Conservation (phyloP, 2,797 vertebrate genomes). For the Rachycentron canadum region DNA sequence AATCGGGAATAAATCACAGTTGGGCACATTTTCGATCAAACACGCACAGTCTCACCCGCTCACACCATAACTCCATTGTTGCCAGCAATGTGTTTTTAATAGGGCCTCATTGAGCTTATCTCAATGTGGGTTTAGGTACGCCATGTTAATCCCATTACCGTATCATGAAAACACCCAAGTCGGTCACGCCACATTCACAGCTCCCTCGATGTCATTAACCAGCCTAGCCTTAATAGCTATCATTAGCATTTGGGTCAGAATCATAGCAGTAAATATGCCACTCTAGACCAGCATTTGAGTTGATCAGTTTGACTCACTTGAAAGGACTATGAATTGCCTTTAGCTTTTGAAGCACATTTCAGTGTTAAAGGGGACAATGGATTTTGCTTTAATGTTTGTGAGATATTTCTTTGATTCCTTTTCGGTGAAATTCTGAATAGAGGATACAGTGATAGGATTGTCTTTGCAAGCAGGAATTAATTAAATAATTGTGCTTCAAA, state of each 20-base stretch:
- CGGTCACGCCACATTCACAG: conserved; percentile 72
- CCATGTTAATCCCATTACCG: conserved; percentile 82
- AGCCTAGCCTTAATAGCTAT: conserved; percentile 76
- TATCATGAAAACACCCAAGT: conserved; percentile 79
- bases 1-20: conserved; percentile 27
- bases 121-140: conserved; percentile 84
- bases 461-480: conserved; percentile 54
- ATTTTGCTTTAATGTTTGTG: conserved; percentile 42
- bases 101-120: conserved; percentile 79
- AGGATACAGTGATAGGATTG: conserved; percentile 44
- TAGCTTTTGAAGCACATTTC: conserved; percentile 53
- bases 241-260: conserved; percentile 80
- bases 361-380: conserved; percentile 44
- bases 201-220: conserved; percentile 76
- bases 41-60: conserved; percentile 39
- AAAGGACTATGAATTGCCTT: conserved; percentile 54
- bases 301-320: conserved; percentile 67
- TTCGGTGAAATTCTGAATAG: conserved; percentile 28
- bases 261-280: conserved; percentile 65
- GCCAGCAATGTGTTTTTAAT: conserved; percentile 77
- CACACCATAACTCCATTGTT: conserved; percentile 58
- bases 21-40: conserved; percentile 46
- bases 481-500: conserved; percentile 56
- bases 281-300: conserved; percentile 50
- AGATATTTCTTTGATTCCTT: conserved; percentile 59